Base-by-base conservation (phyloP, 92 coral and sea anemone genomes). In the Zoanthus sociatus region DNA sequence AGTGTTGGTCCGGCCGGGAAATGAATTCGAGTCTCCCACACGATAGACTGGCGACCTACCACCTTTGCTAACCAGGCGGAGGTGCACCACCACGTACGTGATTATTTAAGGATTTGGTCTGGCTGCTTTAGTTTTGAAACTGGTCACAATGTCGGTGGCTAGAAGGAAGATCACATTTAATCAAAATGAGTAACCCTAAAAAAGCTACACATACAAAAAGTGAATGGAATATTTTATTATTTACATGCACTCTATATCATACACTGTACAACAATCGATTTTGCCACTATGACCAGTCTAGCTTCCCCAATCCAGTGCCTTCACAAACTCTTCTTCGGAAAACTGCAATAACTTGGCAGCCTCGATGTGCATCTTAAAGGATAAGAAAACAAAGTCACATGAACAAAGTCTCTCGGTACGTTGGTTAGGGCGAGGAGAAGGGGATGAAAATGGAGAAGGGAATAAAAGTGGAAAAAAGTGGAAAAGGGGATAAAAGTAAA, bases 221-320 rank as follows among this genome's bases (percentile, higher is more conserved):
- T 33, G 42, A 58, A 58, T 14, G 64, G 64, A 58, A 17, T 16
- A 18, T 26, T 69, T 69, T 26, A 26, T 69, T 69, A 32, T 69
- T 2, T 69, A 30, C 46, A 69, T 69, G 13, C 6, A 18, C 13
- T 69, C 16, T 69, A 1, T 30, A 69, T 0, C 9, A 10, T 30
- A 10, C 9, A 69, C 7, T 5, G 11, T 67, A 7, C 72, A 67
- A 21, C 3, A 18, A 18, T 7, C 72, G 33, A 9, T 30, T 21
- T n/a, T 21, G 21, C 9, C 69, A 16, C 26, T 9, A 69, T 8
- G 17, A 15, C 30, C 31, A 10, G 21, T 63, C 46, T 83, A 94
- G 92, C 84, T 96, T 15, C 99, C 99, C 99, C 99, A 96, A 90
- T 96, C 99, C 14, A 96, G 86, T 33, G 98, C 99, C 85, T 96